Evolutionary conservation across 1,140 invertebrate genomes (phyloP), one percentile per base, ranked within the genome.

Genomic region (Copidosoma floridanum): DNA sequence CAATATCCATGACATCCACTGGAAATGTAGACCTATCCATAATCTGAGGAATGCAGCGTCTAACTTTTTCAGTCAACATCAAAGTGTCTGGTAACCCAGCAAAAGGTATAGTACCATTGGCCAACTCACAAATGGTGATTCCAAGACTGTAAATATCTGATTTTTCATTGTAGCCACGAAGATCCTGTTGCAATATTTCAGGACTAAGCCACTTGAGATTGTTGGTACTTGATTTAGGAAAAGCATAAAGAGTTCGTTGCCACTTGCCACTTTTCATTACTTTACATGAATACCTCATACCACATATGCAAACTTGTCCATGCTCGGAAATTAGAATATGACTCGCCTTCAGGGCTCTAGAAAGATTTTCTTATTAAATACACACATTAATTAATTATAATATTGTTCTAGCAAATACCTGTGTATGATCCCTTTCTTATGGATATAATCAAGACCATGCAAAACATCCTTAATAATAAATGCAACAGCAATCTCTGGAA

Each of bases 81-180:
- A 94, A 83, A 0, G 92, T 95, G 27, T 88, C 86, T 21, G 88
- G 83, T 68, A 92, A 87, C 67, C 91, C 89, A 21, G 85, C 84
- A 81, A 93, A 97, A 1, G 94, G 94, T 68, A 92, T 89, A 44
- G 88, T 83, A 0, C 94, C 93, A 82, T 96, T 97, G 23, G 88
- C 93, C 63, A 97, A 74, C 81, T 96, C 94, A 81, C 93, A 96
- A 37, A 89, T 86, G 14, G 90, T 85, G 58, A 96, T 90, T 32
- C 94, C 94, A 47, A 95, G 65, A 65, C 93, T 95, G 70, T 97
- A 96, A 26, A 95, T 88, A 78, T 97, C 94, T 3, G 92, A 93
- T 68, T 91, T 91, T 71, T 90, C 88, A 72, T 92, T 90, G 71
- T 95, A 96, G 8, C 94, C 94, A 66, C 84, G 82, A 56, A 96